Evolutionary conservation across 2,888 invertebrate genomes (phyloP), one percentile per base, ranked within the genome.

Genomic region (Scrobipalpa costella): DNA sequence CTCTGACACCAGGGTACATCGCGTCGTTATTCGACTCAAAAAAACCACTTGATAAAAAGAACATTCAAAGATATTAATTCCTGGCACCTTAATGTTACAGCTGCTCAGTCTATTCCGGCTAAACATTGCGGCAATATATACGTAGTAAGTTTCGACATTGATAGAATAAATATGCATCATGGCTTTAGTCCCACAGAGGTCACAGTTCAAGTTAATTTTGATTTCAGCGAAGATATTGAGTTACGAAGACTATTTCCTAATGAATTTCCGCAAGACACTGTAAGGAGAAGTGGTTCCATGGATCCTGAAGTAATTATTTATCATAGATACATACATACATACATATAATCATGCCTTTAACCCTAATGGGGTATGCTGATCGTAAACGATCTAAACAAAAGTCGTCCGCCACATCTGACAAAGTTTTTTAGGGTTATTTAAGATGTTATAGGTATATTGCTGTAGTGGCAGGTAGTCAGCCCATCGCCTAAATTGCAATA

Each of bases 201-300:
- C 57, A 64, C 17, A 66, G 64, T 59, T 67, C 64, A 63, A 62
- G 8, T 65, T 59, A 21, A 60, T 63, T 65, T 64, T 38, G 40
- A 58, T 76, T 78, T 65, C 74, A 90, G 90, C 71, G 90, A 90
- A 77, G 90, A 90, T 71, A 80, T 90, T 27, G 90, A 90, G 65
- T 70, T 90, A 15, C 76, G 90, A 64, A 78, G 90, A 71, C 80
- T 90, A 67, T 90, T 90, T 67, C 88, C 90, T 0, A 79, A 66
- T 63, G 89, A 90, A 72, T 90, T 90, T 68, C 89, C 89, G 19
- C 86, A 86, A 74, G 89, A 90, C 57, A 86, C 86, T 0, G 66
- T 88, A 2, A 72, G 86, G 63, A 86, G 78, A 77, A 86, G 80
- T 71, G 90, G 89, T 1, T 75, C 79, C 2, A 3, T 75, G 11